Evolutionary conservation across 1,140 invertebrate species (phyloP), one percentile per base, ranked within the genome.

Genomic region (Brachystomella parvula): DNA sequence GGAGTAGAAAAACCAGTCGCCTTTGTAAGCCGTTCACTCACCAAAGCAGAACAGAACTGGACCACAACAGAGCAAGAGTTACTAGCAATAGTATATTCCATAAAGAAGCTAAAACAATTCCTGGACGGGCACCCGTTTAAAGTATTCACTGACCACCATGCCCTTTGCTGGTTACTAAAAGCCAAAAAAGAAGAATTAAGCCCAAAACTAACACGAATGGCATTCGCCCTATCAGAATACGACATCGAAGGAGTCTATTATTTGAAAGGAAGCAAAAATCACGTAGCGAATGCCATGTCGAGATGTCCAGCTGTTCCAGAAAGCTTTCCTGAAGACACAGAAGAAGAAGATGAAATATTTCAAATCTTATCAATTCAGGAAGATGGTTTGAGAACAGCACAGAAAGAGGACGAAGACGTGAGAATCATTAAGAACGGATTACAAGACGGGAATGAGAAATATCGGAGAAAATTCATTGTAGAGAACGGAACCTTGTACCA

Each of bases 1-100:
- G 32, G 32, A 31, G 24, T n/a, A 9, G 61, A 67, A 44, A 63
- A 58, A 44, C 60, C 66, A 2, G 44, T 67, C 30, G 61, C 61
- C 3, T 67, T 3, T 35, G 61, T 57, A 2, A 29, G 15, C 19
- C 32, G 58, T 3, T 35, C 28, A 1, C 47, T 67, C 26, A 57
- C 2, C 19, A 32, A 12, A 15, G 32, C 49, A 9, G 58, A 67
- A 35, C 9, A 56, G n/a, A 57, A 44, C 3, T 67, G 49, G 39
- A 26, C 21, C 17, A 30, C 53, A 19, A 63, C 61, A 32, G 49
- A 56, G n/a, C 28, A 30, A 24, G 66, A 67, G 47, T 28, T 67
- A 19, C 24, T 58, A 9, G 60, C 60, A 3, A 39, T 67, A 1
- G 39, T 6, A 28, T 57, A 3, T 17, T 2, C 61, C 6, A 3